Evolutionary conservation across 2,797 vertebrate genomes (phyloP), one percentile per base, ranked within the genome.

Genomic region (Acrossocheilus fasciatus): DNA sequence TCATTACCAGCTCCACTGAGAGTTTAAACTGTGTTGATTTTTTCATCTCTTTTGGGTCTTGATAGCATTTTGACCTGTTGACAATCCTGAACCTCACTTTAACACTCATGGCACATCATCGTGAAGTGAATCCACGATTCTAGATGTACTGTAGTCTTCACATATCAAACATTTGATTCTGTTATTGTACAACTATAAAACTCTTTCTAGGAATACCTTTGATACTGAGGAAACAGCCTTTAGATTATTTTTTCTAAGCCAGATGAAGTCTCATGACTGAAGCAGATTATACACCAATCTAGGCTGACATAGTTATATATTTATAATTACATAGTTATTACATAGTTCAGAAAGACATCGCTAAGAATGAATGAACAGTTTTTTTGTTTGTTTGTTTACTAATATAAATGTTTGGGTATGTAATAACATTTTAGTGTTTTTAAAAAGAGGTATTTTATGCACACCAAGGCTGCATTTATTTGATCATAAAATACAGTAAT

Each of bases 1-100:
- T 87, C 81, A 54, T 78, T 85, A 23, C 14, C 47, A 54, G 79
- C 36, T 74, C 45, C 20, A 50, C 23, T 72, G 72, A 50, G 59
- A 77, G 72, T 45, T 45, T 64, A 54, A 26, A 59, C 17, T 75
- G 14, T 26, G 43, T 79, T 75, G 77, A 80, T 79, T 69, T 83
- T 80, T 86, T 84, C 30, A 57, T 83, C 81, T 45, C 81, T 39
- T 85, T 74, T 78, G 86, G 81, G 76, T 84, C 64, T 57, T 77
- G 59, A 36, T 69, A 41, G 62, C 76, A 59, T 69, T 84, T 87
- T 90, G 82, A 86, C 59, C 57, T 41, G 68, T 57, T 54, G 62
- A 70, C 62, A 57, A 39, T 66, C 76, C 17, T 43, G 34, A 47
- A 54, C 62, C 75, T 57, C 64, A 70, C n/a, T 26, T 70, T 70